Conservation (phyloP, 1,140 invertebrate genomes). For the Pseudomyrmex sp. region DNA sequence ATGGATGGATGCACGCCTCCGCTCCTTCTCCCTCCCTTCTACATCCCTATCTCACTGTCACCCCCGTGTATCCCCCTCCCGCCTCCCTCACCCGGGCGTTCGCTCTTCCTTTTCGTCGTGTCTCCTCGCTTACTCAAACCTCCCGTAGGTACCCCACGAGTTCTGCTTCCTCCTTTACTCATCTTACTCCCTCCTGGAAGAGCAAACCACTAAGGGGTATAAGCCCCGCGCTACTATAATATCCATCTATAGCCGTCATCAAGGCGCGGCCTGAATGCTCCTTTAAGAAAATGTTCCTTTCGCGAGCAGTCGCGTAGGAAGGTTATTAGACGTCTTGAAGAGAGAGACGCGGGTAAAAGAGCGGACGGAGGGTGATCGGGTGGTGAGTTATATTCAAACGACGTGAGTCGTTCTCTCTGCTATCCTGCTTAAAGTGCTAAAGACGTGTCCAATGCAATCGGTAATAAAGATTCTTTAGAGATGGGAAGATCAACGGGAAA, state of each 20-base stretch:
- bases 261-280: conserved; percentile 73
- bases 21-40: conserved; percentile 6
- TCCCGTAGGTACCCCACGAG: conserved; percentile 4
- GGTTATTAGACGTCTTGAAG: conserved; percentile 67
- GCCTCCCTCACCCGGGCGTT: background rate
- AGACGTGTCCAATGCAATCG: conserved; percentile 11
- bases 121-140: conserved; percentile 33
- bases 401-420: conserved; percentile 47
- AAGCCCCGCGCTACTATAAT: conserved; percentile 66
- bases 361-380: background rate
- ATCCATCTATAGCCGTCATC: conserved; percentile 70
- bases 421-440: conserved; percentile 56
- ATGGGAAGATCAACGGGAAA: background rate
- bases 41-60: conserved; percentile 16
- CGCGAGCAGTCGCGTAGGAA: conserved; percentile 58
- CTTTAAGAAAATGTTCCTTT: conserved; percentile 75
- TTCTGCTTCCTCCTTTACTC: conserved; percentile 54
- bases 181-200: conserved; percentile 56
- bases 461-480: conserved; percentile 22
- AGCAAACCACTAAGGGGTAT: conserved; percentile 61
- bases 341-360: background rate
- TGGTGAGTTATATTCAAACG: conserved; percentile 63
- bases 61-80: conserved; percentile 6
- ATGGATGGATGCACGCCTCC: conserved; percentile 78
- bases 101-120: conserved; percentile 44